Evolutionary conservation across 2,113 vertebrate species (phyloP).

Genomic region (Glareola pratincola): DNA sequence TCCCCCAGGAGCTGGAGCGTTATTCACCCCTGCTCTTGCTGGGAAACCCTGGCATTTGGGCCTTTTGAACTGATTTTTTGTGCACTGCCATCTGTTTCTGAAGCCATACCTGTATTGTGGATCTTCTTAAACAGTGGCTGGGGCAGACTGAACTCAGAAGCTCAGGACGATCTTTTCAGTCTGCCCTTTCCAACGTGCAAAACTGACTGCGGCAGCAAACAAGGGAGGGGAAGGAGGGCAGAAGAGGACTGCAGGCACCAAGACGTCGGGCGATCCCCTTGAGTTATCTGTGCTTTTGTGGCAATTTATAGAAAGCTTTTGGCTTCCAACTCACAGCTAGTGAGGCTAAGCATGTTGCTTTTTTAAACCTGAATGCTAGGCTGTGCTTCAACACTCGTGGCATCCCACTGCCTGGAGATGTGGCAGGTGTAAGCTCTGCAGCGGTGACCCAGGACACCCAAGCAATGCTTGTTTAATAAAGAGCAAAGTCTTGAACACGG

Average conservation of each 20-base stretch:
- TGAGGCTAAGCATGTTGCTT: background rate
- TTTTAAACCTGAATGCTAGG: background rate
- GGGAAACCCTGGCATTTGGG: background rate
- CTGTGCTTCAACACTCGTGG: background rate
- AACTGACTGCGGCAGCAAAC: background rate
- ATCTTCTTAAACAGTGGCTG: background rate
- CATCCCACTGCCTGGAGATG: background rate
- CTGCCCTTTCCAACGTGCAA: background rate
- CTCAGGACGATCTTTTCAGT: background rate
- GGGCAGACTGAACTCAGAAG: background rate
- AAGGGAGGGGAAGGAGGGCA: background rate
- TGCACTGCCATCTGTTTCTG: background rate
- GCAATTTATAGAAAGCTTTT: background rate
- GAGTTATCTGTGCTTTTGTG: background rate
- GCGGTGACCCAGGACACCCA: background rate
- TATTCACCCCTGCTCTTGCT: background rate
- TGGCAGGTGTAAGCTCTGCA: background rate
- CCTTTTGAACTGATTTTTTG: background rate
- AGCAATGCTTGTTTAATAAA: background rate
- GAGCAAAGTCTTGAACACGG: background rate
- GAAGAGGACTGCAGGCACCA: background rate
- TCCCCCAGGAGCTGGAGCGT: background rate
- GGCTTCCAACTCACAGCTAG: background rate
- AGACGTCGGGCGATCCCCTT: rapidly evolving
- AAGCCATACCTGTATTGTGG: background rate